These are phyloP conservation scores for Aurelia coerulea DNA, from an alignment of 30 jellyfish, hydroid and myxozoan genomes.

Conservation along the genomic window DNA sequence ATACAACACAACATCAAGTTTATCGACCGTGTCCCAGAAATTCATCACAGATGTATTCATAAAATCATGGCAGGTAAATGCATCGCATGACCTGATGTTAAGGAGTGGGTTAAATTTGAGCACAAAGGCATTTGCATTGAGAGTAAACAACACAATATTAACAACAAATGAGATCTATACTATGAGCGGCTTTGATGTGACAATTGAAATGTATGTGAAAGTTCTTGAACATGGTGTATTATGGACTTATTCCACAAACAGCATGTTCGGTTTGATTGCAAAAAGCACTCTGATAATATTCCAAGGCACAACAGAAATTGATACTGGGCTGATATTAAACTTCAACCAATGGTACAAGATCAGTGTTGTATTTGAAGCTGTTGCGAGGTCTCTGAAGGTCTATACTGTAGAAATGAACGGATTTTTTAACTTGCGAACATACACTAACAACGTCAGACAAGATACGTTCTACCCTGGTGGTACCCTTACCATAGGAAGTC, in stretches of 20 bases:
- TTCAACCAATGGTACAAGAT: constrained; percentile 42
- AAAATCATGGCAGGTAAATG: constrained; percentile 42
- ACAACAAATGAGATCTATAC: constrained; percentile 28
- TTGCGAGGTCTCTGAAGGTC: constrained; percentile 2
- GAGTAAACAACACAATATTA: constrained; percentile 39
- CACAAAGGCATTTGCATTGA: constrained; percentile 21
- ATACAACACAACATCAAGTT: constrained; percentile 3
- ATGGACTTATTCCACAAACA: constrained; percentile 33
- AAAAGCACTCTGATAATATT: constrained; percentile 27
- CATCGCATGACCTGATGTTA: not conserved
- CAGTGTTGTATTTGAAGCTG: constrained; percentile 28
- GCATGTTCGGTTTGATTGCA: constrained; percentile 24
- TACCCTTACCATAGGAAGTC: constrained; percentile 19
- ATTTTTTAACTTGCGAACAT: constrained; percentile 39
- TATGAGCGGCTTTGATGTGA: constrained; percentile 9
- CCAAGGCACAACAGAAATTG: constrained; percentile 25
- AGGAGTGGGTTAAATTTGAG: constrained; percentile 12
- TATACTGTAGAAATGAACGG: constrained; percentile 60
- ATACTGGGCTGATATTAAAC: constrained; percentile 36
- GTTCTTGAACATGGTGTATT: constrained; percentile 38
- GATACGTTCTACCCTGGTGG: constrained; percentile 66
- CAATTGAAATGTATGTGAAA: constrained; percentile 26
- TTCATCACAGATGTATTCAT: not conserved
- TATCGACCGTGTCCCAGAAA: constrained; percentile 29
- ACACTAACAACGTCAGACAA: constrained; percentile 7